Percentiles rank a stretch among this genome's conserved stretches.
phyloP scores from a whole-genome alignment of 2,888 invertebrate genomes.

The Acanthoscelides obtectus region DNA sequence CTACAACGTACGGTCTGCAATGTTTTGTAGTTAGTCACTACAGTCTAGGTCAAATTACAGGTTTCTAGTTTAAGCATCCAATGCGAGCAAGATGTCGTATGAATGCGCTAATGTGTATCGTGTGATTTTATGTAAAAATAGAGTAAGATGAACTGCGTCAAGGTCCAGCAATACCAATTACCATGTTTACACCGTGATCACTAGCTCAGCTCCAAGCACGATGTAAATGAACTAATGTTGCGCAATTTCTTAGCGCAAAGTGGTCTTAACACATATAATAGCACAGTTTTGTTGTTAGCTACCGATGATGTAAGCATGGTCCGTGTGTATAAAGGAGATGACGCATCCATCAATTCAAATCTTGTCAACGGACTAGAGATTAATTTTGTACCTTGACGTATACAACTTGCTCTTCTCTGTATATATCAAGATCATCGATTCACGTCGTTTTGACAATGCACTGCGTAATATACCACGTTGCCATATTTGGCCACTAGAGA shows the following conservation, averaged over 20 bases:
- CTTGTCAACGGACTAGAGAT: too few relatives aligned
- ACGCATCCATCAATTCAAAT: neutral
- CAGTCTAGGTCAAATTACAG: conserved; percentile 45
- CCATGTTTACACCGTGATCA: too few relatives aligned
- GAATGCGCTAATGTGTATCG: neutral
- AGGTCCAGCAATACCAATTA: too few relatives aligned
- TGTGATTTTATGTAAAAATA: neutral
- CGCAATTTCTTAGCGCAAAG: too few relatives aligned
- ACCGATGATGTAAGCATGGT: neutral
- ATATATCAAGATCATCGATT: conserved; percentile 31
- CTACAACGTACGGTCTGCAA: neutral
- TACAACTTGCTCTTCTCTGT: conserved; percentile 4
- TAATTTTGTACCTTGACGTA: conserved; percentile 13
- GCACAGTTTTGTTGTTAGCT: too few relatives aligned
- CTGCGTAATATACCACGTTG: conserved; percentile 38
- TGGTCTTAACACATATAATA: too few relatives aligned
- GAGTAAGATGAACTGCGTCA: neutral
- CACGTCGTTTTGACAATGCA: conserved; percentile 41
- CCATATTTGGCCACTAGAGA: conserved; percentile 22
- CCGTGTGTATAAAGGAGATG: neutral
- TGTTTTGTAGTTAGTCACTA: conserved; percentile 42
- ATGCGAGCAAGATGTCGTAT: conserved; percentile 21
- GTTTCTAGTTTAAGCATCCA: conserved; percentile 33
- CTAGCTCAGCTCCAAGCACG: too few relatives aligned
- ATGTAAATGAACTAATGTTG: too few relatives aligned